Evolutionary conservation across 2,113 vertebrate genomes (phyloP), one percentile per base, ranked within the genome.

Genomic region (Mobula birostris): DNA sequence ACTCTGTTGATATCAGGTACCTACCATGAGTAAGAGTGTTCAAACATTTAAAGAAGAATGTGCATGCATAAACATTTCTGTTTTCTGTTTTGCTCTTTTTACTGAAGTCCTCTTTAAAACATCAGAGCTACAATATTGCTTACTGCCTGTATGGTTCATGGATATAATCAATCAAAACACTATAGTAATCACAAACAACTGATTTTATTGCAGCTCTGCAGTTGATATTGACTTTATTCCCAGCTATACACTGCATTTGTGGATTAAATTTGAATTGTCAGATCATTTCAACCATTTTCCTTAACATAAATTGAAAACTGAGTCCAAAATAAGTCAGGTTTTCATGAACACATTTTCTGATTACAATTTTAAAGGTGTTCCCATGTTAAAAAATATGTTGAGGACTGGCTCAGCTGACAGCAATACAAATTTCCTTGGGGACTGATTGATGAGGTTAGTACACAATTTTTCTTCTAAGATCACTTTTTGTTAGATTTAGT

Each of bases 121-220:
- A 27, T 40, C 68, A 93, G 72, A 93, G 32, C 11, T 56, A 76
- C 74, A 93, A 56, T 27, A 27, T 40, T 93, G 91, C 36, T 3
- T 56, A 76, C 72, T 11, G 40, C 91, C 36, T 76, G 70, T 40
- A 74, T 56, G 74, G 27, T 97, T 96, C 95, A 95, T 96, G 95
- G 95, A 96, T 96, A 95, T 96, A 96, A 97, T 97, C 96, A 96
- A 97, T 97, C 95, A 96, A 95, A 66, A 94, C 95, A 96, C 94
- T 94, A 95, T 76, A 40, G 83, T 40, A 93, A 76, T 36, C 56
- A 29, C 40, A 74, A 74, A 93, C 36, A 56, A 48, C 68, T 74
- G 12, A 12, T 68, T 40, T 21, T 19, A 93, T 48, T 93, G 63
- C 58, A 93, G 36, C 56, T 56, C 21, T 48, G 48, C 68, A 74